Base-by-base conservation (phyloP, 2,113 vertebrate species). In the Ictidomys tridecemlineatus region DNA sequence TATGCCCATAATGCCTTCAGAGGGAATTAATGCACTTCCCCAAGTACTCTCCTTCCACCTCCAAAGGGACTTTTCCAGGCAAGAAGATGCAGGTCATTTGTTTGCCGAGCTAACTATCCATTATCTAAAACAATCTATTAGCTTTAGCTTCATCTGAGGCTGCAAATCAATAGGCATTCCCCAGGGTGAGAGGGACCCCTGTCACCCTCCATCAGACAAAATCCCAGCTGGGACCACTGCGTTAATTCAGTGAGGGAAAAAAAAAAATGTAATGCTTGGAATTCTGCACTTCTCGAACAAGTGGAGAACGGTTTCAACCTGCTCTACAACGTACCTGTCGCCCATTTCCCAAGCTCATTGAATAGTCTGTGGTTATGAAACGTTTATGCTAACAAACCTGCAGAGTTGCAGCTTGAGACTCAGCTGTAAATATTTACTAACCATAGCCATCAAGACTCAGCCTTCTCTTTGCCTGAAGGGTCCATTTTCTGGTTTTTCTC, bases 401-500 rank as follows among this genome's bases (percentile, higher is more conserved):
- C 97, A 97, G 85, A 80, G 93, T 16, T 93, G 93, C 34, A 20
- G 91, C 92, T 82, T 42, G 90, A 92, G 56, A 80, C 89, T 83
- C 70, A 34, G 63, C 91, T 95, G 92, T 91, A 96, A 97, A 98
- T 96, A 98, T 92, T 96, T 97, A 96, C 94, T 76, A 96, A 82
- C 32, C 76, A 73, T 2, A 2, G 39, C 58, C 89, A 79, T 86
- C 30, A 63, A 94, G 77, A 77, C 0, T 86, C 37, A 89, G 58
- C 78, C 86, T 93, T 34, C 32, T 96, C 93, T 34, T 70, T 93
- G 74, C 97, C 89, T 85, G 74, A 0, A 1, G 73, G 85, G 22
- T 61, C 63, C 77, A 67, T 95, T 28, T 22, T 90, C 95, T 80
- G 95, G 74, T 84, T 94, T 24, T 97, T 94, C 70, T 51, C 76